Evolutionary conservation across 64 coral and sea anemone genomes (phyloP), one percentile per base, ranked within the genome.

Genomic region (Montipora cactus): DNA sequence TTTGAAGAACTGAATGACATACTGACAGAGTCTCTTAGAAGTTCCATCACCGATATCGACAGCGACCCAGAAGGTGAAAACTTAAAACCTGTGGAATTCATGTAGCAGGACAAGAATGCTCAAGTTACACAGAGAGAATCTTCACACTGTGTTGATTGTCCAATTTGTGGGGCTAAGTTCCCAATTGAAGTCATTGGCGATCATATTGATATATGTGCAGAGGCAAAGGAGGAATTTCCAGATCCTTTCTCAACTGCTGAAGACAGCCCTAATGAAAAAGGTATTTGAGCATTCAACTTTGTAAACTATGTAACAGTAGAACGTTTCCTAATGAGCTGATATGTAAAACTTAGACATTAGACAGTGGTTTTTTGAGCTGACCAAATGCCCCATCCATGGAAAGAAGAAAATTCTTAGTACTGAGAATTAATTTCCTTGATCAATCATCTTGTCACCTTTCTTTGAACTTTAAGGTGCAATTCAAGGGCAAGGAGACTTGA

Each of bases 1-100:
- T 93, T 93, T 79, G 59, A 93, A 74, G 13, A 79, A 70, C 71
- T 87, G 11, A 87, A 69, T 44, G 91, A 93, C 57, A 93, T 72
- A 66, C 81, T 93, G 64, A 67, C 64, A 67, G 64, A 67, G 64
- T 67, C 64, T 6, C 64, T 5, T 16, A 67, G 2, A 67, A 67
- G 64, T 19, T 67, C 64, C 64, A 67, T 67, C 64, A 67, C 64
- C 64, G 64, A 67, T 2, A 67, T 67, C 64, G 4, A 67, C 64
- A 67, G 64, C 64, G 64, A 67, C 64, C 64, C 64, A 18, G 64
- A 67, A 67, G 64, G 64, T 67, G 64, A 67, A 67, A 67, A 67
- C 64, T 67, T 19, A 67, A 67, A 67, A 67, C 64, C 64, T 67
- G 64, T 67, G 64, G 64, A 67, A 67, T 67, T 67, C 64, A 67